A percentile compares a stretch with the other conserved stretches of the same genome.
phyloP scores from a whole-genome alignment of 2,888 invertebrate species.

The Drosophila yooni region DNA sequence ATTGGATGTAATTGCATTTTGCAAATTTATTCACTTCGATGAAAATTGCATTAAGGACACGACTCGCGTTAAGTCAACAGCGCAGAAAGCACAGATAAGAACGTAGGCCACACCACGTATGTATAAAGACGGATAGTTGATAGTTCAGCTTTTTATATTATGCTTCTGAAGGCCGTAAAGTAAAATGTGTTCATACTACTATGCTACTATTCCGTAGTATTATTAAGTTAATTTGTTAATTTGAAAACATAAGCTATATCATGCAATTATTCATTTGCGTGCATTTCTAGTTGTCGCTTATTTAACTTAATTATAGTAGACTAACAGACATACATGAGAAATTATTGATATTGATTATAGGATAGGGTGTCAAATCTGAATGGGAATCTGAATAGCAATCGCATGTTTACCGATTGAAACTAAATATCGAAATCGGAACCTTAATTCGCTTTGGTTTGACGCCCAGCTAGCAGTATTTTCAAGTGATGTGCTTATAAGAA shows the following conservation, averaged over 20 bases:
- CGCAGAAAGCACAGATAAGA: background rate
- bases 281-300: background rate
- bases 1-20: constrained; percentile 57
- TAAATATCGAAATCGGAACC: background rate
- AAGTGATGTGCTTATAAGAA: background rate
- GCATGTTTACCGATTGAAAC: background rate
- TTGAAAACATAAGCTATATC: background rate
- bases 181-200: background rate
- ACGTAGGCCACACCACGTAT: background rate
- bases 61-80: constrained; percentile 18
- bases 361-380: background rate
- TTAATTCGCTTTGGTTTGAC: background rate
- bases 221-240: background rate
- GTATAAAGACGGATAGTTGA: background rate
- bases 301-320: background rate
- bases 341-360: background rate
- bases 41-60: constrained; percentile 54
- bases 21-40: constrained; percentile 56
- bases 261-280: too few species aligned
- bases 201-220: background rate
- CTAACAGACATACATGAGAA: background rate
- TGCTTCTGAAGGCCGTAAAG: background rate
- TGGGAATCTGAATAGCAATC: background rate
- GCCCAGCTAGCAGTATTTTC: background rate
- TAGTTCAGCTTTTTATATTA: background rate